phyloP scores from a whole-genome alignment of 2,888 invertebrate species.

The Calameuta idolon region DNA sequence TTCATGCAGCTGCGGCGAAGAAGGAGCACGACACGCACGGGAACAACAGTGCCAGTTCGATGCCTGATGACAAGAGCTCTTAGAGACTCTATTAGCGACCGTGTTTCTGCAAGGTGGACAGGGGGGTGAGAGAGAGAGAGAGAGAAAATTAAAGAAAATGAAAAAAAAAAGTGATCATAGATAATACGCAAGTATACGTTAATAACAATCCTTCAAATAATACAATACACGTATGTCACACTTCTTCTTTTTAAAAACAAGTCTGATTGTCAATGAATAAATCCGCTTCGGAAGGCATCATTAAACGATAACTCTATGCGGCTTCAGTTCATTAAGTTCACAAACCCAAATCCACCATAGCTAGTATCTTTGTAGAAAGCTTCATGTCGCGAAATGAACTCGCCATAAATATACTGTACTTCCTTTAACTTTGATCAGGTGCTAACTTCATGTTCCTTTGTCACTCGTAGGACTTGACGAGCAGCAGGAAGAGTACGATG shows the following conservation, averaged over 20 bases:
- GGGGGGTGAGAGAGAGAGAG: too few relatives aligned
- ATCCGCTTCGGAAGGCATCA: background rate
- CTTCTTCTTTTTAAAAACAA: background rate
- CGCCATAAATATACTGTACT: background rate
- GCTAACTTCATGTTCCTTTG: background rate
- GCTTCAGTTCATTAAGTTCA: background rate
- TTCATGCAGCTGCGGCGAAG: conserved; percentile 17
- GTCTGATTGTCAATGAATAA: background rate
- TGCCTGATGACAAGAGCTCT: background rate
- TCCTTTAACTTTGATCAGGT: conserved; percentile 17
- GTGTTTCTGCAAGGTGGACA: background rate
- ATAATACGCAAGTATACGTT: background rate
- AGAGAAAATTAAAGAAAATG: background rate
- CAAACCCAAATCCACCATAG: background rate
- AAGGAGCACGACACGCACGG: background rate
- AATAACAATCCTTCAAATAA: background rate
- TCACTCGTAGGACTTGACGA: conserved; percentile 23
- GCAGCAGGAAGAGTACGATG: conserved; percentile 35
- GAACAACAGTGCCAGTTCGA: background rate
- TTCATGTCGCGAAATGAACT: background rate
- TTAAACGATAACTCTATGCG: background rate
- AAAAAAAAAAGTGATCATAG: background rate
- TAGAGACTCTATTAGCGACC: background rate
- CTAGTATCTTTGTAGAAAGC: background rate
- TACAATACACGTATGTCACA: background rate